phyloP scores from a whole-genome alignment of 2,797 vertebrate genomes.

The Chromobotia macracanthus region DNA sequence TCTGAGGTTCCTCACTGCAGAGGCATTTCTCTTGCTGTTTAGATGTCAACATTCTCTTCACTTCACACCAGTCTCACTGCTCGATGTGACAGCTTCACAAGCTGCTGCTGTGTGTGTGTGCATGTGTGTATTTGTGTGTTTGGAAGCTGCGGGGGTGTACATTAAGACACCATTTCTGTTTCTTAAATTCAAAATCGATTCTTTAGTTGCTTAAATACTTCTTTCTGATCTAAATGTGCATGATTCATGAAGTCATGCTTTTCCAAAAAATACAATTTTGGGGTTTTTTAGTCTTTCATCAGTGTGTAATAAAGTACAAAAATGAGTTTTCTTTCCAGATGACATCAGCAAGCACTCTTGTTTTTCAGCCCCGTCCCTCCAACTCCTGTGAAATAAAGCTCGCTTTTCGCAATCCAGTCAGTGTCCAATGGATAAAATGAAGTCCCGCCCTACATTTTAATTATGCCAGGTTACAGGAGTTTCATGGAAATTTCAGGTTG shows the following conservation, averaged over 20 bases:
- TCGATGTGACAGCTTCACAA: slow-evolving; percentile 35
- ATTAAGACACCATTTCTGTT: background rate
- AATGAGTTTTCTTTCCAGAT: background rate
- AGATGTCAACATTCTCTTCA: slow-evolving; percentile 25
- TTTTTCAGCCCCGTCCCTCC: background rate
- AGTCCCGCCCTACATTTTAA: background rate
- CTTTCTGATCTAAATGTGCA: background rate
- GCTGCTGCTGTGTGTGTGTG: slow-evolving; percentile 9
- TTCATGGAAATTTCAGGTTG: background rate
- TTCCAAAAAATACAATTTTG: no score
- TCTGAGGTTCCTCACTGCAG: background rate
- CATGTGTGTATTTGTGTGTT: slow-evolving; percentile 1
- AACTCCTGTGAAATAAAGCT: background rate
- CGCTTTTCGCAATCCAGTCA: background rate
- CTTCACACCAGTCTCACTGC: slow-evolving; percentile 25
- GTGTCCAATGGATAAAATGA: background rate
- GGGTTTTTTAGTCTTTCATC: no score
- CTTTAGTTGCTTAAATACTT: no score
- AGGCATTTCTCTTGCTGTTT: slow-evolving; percentile 30
- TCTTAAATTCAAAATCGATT: no score
- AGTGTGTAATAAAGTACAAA: no score
- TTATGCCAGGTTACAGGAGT: no score
- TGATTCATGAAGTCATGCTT: background rate
- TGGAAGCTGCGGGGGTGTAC: background rate
- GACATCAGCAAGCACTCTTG: background rate